Conservation (phyloP, 2,797 vertebrate genomes). For the Vireo griseus region DNA sequence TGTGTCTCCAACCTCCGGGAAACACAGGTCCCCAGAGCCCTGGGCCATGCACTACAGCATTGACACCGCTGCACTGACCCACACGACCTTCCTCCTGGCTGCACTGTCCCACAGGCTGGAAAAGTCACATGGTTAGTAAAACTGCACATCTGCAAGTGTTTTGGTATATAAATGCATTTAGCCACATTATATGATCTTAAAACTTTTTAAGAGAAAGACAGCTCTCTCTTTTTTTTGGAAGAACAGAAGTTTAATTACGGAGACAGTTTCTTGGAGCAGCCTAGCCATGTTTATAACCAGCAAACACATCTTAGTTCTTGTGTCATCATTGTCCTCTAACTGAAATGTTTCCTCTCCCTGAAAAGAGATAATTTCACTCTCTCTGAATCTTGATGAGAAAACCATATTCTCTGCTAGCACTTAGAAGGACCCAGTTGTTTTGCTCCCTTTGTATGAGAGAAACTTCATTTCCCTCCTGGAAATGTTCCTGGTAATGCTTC, state of each 20-base stretch:
- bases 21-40: background rate
- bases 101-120: background rate
- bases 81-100: background rate
- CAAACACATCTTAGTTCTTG: background rate
- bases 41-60: rapidly evolving
- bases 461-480: background rate
- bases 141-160: background rate
- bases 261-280: background rate
- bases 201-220: background rate
- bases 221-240: background rate
- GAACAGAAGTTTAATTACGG: background rate
- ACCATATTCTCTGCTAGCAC: background rate
- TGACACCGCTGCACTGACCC: background rate
- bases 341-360: background rate
- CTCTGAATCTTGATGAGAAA: background rate
- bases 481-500: background rate
- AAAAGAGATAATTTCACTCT: background rate
- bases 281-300: background rate
- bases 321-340: background rate
- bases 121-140: background rate
- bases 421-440: background rate
- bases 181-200: background rate
- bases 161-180: background rate
- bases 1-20: background rate
- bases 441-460: background rate